These are phyloP conservation scores for Sabatieria punctata DNA, from an alignment of 2,888 invertebrate species.

Conservation along the genomic window DNA sequence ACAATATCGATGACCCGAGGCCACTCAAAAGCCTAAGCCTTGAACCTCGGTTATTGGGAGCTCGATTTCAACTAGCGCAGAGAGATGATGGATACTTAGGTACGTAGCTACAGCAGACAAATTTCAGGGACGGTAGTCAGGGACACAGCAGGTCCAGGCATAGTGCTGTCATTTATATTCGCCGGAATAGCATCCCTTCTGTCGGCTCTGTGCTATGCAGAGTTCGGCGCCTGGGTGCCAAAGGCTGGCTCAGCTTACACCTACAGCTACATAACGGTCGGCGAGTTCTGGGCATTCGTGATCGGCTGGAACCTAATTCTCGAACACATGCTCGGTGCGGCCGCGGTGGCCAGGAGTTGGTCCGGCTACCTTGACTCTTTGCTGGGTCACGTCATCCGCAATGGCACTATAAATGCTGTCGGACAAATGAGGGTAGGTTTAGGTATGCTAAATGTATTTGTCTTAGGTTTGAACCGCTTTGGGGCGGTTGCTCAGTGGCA, in stretches of 20 bases:
- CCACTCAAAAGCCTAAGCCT: too few relatives aligned
- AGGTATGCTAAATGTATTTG: too few relatives aligned
- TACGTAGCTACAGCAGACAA: too few relatives aligned
- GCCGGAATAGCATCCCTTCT: conserved; percentile 65
- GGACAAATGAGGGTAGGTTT: not conserved
- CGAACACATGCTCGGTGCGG: conserved; percentile 61
- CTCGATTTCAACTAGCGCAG: too few relatives aligned
- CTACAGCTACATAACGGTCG: conserved; percentile 87
- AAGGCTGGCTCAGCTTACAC: conserved; percentile 53
- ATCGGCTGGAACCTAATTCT: conserved; percentile 28
- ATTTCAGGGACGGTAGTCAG: conserved; percentile 57
- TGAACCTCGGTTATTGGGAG: too few relatives aligned
- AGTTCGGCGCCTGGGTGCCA: conserved; percentile 41
- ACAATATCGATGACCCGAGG: too few relatives aligned
- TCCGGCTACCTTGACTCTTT: conserved; percentile 36
- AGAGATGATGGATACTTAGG: too few relatives aligned
- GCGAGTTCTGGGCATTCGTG: conserved; percentile 82
- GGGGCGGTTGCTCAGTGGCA: too few relatives aligned
- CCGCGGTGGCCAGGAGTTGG: conserved; percentile 37
- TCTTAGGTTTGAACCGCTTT: too few relatives aligned
- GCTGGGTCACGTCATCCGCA: conserved; percentile 30
- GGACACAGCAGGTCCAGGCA: conserved; percentile 72
- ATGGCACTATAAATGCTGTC: conserved; percentile 12
- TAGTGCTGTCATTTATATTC: conserved; percentile 55
- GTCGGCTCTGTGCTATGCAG: conserved; percentile 51